A percentile compares a stretch with the other conserved stretches of the same genome.
Conservation (phyloP, 2,113 vertebrate species). For the Hydrochoerus hydrochaeris region DNA sequence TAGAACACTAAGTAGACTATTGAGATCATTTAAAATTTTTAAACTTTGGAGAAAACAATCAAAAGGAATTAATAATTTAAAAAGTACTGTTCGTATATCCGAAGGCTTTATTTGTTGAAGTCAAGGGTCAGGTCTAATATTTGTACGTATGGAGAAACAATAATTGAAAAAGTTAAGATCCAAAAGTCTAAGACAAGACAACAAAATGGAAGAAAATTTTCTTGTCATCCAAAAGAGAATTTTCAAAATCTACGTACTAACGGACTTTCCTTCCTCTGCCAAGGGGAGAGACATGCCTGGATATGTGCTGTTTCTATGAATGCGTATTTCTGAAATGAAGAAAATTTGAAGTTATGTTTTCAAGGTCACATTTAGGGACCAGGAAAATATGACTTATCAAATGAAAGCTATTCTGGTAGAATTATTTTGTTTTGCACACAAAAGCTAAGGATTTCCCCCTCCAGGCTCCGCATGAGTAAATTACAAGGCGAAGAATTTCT, state of each 20-base stretch:
- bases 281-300: neutral
- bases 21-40: neutral
- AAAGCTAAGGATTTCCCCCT: neutral
- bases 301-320: neutral
- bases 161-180: neutral
- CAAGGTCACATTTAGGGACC: neutral
- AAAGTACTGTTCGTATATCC: neutral
- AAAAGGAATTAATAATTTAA: neutral
- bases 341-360: neutral
- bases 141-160: neutral
- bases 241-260: neutral
- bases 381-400: neutral
- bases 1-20: neutral
- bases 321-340: neutral
- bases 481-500: neutral
- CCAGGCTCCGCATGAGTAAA: neutral
- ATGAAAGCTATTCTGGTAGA: neutral
- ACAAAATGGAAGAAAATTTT: neutral
- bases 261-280: fast-evolving
- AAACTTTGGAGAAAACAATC: neutral
- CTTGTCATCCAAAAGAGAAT: neutral
- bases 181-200: neutral
- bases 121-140: neutral
- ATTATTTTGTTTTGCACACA: neutral
- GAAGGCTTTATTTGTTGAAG: neutral